Evolutionary conservation across 2,797 vertebrate species (phyloP), one percentile per base, ranked within the genome.

Genomic region (Gymnocypris eckloni): DNA sequence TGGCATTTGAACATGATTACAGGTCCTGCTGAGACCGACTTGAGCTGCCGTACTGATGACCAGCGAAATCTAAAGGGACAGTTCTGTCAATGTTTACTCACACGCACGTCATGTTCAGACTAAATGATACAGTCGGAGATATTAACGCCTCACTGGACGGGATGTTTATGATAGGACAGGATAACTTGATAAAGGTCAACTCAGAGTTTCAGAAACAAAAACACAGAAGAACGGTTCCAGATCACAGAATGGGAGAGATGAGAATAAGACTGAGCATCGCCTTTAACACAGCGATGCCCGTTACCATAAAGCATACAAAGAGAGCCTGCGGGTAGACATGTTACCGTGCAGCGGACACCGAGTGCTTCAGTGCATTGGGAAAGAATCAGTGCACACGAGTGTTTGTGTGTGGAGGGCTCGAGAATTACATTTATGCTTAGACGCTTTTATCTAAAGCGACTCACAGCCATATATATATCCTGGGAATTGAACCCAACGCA

Each of bases 271-370:
- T 50, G 83, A 66, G 20, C n/a, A 87, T 92, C 83, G 56, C 83
- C 86, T 91, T 87, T 89, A 92, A 91, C 89, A 92, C 91, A 81
- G 85, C 71, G 87, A 88, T 87, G 81, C 75, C 73, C 83, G 78
- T 85, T 83, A 45, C 54, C 86, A 86, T 89, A 76, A 82, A 79
- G 83, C n/a, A n/a, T n/a, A n/a, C n/a, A n/a, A n/a, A 83, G 48
- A 88, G 76, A 70, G 79, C 85, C 84, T 61, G 82, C 67, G 45
- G 75, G 90, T 90, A 77, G 90, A 61, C 86, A 89, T 86, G 88
- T 84, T 76, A 88, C 88, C 25, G 59, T 81, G 69, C 83, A 79
- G 70, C 70, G 75, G 86, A 86, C 66, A 88, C 86, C 20, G 39
- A 48, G 70, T 66, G 81, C 54, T 79, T 79, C 72, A 79, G 11